Conservation (phyloP, 2,113 vertebrate genomes). For the Antennarius striatus region DNA sequence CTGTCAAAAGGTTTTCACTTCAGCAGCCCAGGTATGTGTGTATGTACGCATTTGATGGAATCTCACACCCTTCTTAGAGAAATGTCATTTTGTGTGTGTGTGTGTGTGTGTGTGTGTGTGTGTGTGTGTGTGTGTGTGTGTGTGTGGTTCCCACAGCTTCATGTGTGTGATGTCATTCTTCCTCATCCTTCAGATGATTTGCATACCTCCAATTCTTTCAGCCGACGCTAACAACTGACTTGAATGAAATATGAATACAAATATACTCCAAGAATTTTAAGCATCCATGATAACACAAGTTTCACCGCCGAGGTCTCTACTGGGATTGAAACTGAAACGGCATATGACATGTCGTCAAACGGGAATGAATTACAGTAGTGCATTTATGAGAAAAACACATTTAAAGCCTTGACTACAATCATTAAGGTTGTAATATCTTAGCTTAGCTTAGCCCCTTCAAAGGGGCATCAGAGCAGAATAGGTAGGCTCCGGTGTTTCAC, state of each 20-base stretch:
- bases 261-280: background rate
- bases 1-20: too few species aligned
- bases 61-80: constrained; percentile 4
- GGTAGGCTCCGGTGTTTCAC: too few species aligned
- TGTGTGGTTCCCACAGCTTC: background rate
- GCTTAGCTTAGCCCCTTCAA: too few species aligned
- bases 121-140: background rate
- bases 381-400: too few species aligned
- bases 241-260: background rate
- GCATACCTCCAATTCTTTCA: constrained; percentile 35
- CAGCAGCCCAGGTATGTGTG: too few species aligned
- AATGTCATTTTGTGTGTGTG: background rate
- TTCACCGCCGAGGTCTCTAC: background rate
- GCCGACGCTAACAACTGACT: constrained; percentile 11
- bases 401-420: too few species aligned
- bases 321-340: too few species aligned
- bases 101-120: background rate
- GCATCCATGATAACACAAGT: background rate
- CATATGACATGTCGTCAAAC: too few species aligned
- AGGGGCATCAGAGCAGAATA: too few species aligned
- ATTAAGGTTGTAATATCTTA: too few species aligned
- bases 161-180: too few species aligned
- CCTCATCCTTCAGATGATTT: background rate
- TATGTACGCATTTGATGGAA: background rate
- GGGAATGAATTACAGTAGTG: too few species aligned